Evolutionary conservation across 2,888 invertebrate genomes (phyloP).

Genomic region (Syritta pipiens): DNA sequence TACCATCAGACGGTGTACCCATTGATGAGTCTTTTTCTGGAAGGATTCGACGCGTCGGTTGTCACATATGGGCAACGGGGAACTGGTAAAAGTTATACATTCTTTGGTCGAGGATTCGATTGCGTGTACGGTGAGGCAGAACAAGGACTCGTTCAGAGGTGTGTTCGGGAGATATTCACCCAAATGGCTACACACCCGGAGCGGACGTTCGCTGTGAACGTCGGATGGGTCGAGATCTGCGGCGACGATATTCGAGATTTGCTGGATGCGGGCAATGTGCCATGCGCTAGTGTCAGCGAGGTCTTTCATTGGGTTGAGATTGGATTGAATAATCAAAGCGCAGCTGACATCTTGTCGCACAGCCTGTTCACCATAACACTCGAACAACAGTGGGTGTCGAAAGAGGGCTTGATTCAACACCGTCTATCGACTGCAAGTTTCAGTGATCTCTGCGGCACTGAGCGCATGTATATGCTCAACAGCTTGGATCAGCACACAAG

Average conservation of each 20-base stretch:
- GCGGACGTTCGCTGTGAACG: conserved; percentile 84
- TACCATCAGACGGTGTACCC: conserved; percentile 84
- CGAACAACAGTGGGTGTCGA: conserved; percentile 86
- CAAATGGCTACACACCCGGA: conserved; percentile 84
- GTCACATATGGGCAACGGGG: conserved; percentile 85
- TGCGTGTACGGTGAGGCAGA: conserved; percentile 84
- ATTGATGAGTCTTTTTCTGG: conserved; percentile 84
- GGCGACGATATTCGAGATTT: conserved; percentile 84
- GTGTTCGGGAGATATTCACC: conserved; percentile 86
- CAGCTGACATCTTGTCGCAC: conserved; percentile 81
- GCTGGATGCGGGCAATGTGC: conserved; percentile 81
- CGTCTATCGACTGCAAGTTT: conserved; percentile 87
- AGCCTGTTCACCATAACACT: conserved; percentile 86
- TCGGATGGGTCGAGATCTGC: conserved; percentile 87
- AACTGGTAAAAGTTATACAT: conserved; percentile 87
- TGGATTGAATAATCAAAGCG: conserved; percentile 83
- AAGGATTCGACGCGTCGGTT: conserved; percentile 88
- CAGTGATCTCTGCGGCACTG: conserved; percentile 84
- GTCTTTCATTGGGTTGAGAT: conserved; percentile 86
- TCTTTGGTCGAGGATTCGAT: conserved; percentile 85
- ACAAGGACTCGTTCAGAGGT: conserved; percentile 85
- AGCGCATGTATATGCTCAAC: conserved; percentile 80
- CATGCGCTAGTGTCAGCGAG: conserved; percentile 83
- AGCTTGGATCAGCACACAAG: conserved; percentile 80
- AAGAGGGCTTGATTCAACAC: conserved; percentile 85